Base-by-base conservation (phyloP, 2,797 vertebrate genomes). In the Coreius guichenoti region DNA sequence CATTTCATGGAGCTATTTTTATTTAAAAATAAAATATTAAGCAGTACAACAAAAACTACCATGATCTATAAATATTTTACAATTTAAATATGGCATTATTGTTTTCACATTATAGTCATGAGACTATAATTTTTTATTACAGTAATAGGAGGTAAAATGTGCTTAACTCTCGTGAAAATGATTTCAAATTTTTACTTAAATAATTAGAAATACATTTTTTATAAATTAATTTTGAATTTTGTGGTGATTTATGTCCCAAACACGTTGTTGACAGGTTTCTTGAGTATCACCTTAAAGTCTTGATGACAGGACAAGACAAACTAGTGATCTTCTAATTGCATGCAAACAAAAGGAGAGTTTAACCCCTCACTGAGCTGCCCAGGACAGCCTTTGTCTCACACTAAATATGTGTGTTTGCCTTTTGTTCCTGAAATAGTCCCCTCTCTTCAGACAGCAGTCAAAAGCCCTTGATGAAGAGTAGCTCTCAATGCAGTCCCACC, bases 341-440 rank as follows among this genome's bases (percentile, higher is more conserved):
- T 43, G 33, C 73, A 87, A 80, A 90, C 89, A 90, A 90, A 72
- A 86, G 86, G 21, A 79, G 73, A 68, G 87, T 87, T 89, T 88
- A 87, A 88, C 86, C 90, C 73, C 88, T 87, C 89, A 90, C 88
- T 88, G 82, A 68, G 83, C 65, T 17, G 33, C 79, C 72, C 58
- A 45, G 67, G 91, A 89, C 86, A 84, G 89, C 93, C 93, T 96
- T 97, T 97, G 96, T 97, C 95, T 95, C 93, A 93, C 92, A 92
- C 93, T 96, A 95, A 97, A 96, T 96, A 96, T 96, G 97, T 96
- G 95, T 91, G 92, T 95, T 95, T 92, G 92, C 92, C 92, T 95
- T 96, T 96, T 95, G 95, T 93, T 94, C 93, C 93, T 92, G 90
- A 91, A 93, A 93, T 92, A 92, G 90, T 91, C 91, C 88, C 89